phyloP scores from a whole-genome alignment of 2,797 vertebrate species.

The Mus caroli region DNA sequence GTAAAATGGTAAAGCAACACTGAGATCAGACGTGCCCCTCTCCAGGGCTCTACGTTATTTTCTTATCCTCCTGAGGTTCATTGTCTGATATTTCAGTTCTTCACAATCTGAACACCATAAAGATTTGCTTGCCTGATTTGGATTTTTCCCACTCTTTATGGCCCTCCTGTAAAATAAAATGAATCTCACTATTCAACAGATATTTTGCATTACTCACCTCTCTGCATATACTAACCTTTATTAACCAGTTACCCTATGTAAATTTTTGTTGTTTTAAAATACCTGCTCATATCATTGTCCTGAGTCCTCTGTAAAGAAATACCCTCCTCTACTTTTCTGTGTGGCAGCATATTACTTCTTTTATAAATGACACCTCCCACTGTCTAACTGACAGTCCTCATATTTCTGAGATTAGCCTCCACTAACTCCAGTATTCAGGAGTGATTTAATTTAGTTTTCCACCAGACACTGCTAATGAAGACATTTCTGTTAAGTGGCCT shows the following conservation, averaged over 20 bases:
- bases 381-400: not conserved
- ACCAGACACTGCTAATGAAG: not conserved
- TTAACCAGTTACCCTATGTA: not conserved
- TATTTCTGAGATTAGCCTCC: not conserved
- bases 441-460: not conserved
- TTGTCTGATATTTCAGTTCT: not conserved
- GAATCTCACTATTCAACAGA: not conserved
- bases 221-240: not conserved
- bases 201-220: not conserved
- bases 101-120: not conserved
- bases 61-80: not conserved
- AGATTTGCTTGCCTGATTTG: not conserved
- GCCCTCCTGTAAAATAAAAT: not conserved
- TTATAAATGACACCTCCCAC: not conserved
- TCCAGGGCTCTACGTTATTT: not conserved
- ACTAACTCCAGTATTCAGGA: not conserved
- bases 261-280: not conserved
- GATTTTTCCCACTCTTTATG: not conserved
- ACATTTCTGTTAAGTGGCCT: not conserved
- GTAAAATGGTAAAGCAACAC: not conserved
- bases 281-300: not conserved
- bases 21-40: not conserved
- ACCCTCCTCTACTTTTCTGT: slow-evolving; percentile 2
- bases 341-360: not conserved
- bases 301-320: not conserved